Evolutionary conservation across 1,140 invertebrate species (phyloP).

Genomic region (Conus ventricosus): DNA sequence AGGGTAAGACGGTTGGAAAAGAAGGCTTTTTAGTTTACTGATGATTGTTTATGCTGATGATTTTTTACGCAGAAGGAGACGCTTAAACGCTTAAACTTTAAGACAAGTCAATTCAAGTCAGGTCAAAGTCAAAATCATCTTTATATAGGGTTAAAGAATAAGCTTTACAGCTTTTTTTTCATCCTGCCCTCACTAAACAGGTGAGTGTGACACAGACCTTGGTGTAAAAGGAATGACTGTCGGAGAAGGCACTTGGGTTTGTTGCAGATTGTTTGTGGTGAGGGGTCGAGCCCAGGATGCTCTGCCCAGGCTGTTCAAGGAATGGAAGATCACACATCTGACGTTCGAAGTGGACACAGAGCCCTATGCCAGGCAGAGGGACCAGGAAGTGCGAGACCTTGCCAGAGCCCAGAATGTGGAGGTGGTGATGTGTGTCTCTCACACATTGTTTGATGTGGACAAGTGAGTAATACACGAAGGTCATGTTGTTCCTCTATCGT

Average conservation of each 20-base stretch:
- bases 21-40: no score
- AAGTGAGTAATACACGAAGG: slow-evolving; percentile 45
- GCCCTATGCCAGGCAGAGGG: slow-evolving; percentile 88
- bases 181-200: no score
- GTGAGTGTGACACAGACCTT: no score
- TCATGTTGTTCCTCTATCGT: not conserved
- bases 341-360: slow-evolving; percentile 94
- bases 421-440: slow-evolving; percentile 85
- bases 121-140: no score
- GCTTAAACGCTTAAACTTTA: no score
- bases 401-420: slow-evolving; percentile 87
- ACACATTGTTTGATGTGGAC: slow-evolving; percentile 84
- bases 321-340: slow-evolving; percentile 89
- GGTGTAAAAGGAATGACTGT: no score
- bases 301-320: slow-evolving; percentile 72
- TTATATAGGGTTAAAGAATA: no score
- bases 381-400: slow-evolving; percentile 86
- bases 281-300: slow-evolving; percentile 58
- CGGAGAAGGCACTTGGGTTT: not conserved
- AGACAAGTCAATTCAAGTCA: no score
- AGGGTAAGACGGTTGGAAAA: no score
- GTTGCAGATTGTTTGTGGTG: slow-evolving; percentile 62
- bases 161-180: no score
- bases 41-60: no score
- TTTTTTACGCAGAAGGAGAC: no score